phyloP scores from a whole-genome alignment of 2,797 vertebrate genomes.

The Taenioides sp. region DNA sequence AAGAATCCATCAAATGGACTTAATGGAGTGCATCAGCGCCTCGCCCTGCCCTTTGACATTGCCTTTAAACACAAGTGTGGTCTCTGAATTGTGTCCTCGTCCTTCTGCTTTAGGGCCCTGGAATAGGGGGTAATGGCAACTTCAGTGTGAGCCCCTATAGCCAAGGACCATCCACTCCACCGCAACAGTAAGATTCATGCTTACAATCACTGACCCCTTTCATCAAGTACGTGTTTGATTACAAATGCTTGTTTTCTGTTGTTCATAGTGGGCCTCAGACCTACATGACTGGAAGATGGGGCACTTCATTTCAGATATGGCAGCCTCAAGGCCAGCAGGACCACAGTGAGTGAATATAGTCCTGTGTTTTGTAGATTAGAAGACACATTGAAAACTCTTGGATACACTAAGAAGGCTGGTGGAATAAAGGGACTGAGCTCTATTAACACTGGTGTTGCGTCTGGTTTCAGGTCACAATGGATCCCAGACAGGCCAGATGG shows the following conservation, averaged over 20 bases:
- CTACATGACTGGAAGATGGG: conserved; percentile 95
- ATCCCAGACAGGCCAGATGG: conserved; percentile 79
- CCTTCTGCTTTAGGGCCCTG: conserved; percentile 80
- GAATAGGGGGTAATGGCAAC: conserved; percentile 86
- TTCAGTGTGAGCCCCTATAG: conserved; percentile 92
- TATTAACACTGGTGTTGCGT: conserved; percentile 58
- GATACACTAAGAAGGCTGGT: conserved; percentile 15
- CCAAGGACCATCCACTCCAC: conserved; percentile 89
- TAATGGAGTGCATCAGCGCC: conserved; percentile 77
- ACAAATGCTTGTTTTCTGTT: neutral
- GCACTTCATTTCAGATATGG: conserved; percentile 95
- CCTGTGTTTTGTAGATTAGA: neutral
- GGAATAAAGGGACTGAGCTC: conserved; percentile 26
- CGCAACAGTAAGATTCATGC: conserved; percentile 89
- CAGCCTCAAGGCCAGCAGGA: conserved; percentile 94
- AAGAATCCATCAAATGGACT: conserved; percentile 80
- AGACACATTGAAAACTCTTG: no score
- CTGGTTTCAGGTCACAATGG: conserved; percentile 78
- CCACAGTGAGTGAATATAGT: conserved; percentile 83
- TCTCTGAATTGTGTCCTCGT: conserved; percentile 56
- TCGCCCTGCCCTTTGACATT: conserved; percentile 69
- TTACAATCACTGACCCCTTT: neutral
- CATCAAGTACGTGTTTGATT: neutral
- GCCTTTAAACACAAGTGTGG: conserved; percentile 72
- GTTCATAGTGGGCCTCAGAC: conserved; percentile 87